Conservation (phyloP, 1,140 invertebrate genomes). For the Drosophila bipectinata region DNA sequence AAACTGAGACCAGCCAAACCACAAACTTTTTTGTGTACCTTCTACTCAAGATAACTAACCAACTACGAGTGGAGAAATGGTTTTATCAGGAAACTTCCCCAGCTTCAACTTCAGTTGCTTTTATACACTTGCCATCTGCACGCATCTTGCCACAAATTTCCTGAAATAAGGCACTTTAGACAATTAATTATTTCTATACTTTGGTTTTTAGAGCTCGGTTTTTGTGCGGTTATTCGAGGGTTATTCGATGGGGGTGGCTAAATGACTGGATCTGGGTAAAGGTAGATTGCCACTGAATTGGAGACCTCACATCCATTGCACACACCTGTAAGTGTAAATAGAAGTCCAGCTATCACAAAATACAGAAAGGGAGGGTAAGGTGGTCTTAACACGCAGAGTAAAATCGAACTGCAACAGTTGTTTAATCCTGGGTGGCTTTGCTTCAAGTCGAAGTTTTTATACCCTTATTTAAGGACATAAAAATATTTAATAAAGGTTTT, state of each 20-base stretch:
- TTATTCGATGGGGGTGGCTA: slow-evolving; percentile 8
- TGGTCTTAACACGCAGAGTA: not conserved
- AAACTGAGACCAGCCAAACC: not conserved
- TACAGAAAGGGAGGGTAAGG: slow-evolving; percentile 17
- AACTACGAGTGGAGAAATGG: slow-evolving; percentile 11
- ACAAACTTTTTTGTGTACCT: not conserved
- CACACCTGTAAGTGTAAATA: slow-evolving; percentile 37
- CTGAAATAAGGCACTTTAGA: slow-evolving; percentile 57
- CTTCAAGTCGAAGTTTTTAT: not conserved
- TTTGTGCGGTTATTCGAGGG: slow-evolving; percentile 5
- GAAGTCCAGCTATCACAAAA: slow-evolving; percentile 17
- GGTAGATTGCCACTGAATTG: not conserved
- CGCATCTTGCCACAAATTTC: slow-evolving; percentile 44
- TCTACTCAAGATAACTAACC: not conserved
- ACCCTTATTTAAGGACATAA: not conserved
- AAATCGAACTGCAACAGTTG: not conserved
- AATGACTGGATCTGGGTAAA: no score
- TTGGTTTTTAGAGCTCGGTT: slow-evolving; percentile 23
- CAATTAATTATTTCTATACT: slow-evolving; percentile 65
- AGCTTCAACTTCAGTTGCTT: not conserved
- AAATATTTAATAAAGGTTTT: not conserved
- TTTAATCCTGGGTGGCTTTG: not conserved
- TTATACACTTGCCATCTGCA: not conserved
- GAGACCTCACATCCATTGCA: slow-evolving; percentile 15
- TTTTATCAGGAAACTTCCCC: slow-evolving; percentile 14